These are phyloP conservation scores for Drosophila nikananu DNA, from an alignment of 1,140 invertebrate species.

Conservation along the genomic window DNA sequence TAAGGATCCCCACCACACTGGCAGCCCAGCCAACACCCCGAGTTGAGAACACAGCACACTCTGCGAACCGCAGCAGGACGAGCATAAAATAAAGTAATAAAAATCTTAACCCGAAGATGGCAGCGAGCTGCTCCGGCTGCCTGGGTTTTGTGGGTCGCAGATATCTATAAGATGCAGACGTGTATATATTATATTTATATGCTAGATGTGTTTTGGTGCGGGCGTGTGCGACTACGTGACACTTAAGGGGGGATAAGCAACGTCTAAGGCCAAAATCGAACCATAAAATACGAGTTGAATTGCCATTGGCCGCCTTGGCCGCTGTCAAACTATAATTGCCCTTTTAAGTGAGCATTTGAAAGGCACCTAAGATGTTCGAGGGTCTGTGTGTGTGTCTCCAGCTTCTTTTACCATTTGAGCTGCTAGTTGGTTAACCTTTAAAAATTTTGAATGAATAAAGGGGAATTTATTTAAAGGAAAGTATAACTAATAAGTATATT, in stretches of 20 bases:
- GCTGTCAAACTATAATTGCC: slow-evolving; percentile 67
- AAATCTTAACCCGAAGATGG: slow-evolving; percentile 68
- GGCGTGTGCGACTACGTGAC: slow-evolving; percentile 60
- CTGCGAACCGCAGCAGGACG: slow-evolving; percentile 52
- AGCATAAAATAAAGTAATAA: slow-evolving; percentile 84
- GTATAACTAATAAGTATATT: background rate
- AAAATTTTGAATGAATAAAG: background rate
- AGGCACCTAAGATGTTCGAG: slow-evolving; percentile 10
- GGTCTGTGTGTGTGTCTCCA: background rate
- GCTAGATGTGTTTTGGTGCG: slow-evolving; percentile 29
- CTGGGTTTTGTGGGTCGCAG: slow-evolving; percentile 24
- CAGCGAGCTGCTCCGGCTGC: slow-evolving; percentile 4
- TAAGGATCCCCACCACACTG: slow-evolving; percentile 42
- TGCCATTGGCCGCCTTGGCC: slow-evolving; percentile 46
- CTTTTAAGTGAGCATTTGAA: slow-evolving; percentile 62
- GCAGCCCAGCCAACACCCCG: background rate
- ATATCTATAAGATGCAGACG: slow-evolving; percentile 74
- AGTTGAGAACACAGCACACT: slow-evolving; percentile 15
- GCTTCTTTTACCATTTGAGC: background rate
- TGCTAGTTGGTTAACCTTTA: too few species aligned
- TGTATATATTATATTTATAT: slow-evolving; percentile 61
- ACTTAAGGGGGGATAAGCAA: slow-evolving; percentile 76
- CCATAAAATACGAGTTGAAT: slow-evolving; percentile 73
- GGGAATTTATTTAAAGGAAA: too few species aligned
- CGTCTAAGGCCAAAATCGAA: slow-evolving; percentile 74